Evolutionary conservation across 2,113 vertebrate species (phyloP), one percentile per base, ranked within the genome.

Genomic region (Apaloderma vittatum): DNA sequence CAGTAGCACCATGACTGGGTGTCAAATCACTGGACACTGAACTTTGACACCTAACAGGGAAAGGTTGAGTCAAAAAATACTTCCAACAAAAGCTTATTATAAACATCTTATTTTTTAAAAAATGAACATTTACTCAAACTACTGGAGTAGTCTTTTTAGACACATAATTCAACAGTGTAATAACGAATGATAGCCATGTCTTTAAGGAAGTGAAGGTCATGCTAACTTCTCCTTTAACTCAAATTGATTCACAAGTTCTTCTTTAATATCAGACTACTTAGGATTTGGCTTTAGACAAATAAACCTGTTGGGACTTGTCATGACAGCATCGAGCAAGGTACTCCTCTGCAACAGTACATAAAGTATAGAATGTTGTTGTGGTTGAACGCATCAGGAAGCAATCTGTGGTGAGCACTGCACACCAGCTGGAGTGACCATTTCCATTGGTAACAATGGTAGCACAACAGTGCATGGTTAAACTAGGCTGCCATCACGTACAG

Each of bases 361-460:
- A 12, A 34, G n/a, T 24, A 36, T 6, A 4, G 55, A 46, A 58
- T 5, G n/a, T 2, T 5, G 43, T 40, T 2, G 2, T 58, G n/a
- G 9, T 11, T 3, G 1, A 67, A 61, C 1, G 2, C 9, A 52
- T 11, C 23, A 92, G 45, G 40, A 80, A 73, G 17, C 5, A 7
- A 54, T 2, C 2, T 2, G 0, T 26, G 8, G 19, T 32, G n/a
- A 67, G 6, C 5, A 79, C 48, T 70, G 37, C 7, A 34, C 8
- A 4, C 34, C 15, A 7, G n/a, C 76, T 65, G 65, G 5, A 13
- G 6, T 23, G 24, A 85, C 20, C 32, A 29, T 3, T 75, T 70
- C 19, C 20, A 21, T 3, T n/a, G 8, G 6, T 40, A 70, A 65
- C 59, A 71, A n/a, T 24, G 57, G 12, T 11, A 70, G 22, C 46